Base-by-base conservation (phyloP, 2,797 vertebrate genomes). In the Hozukius guyotensis region DNA sequence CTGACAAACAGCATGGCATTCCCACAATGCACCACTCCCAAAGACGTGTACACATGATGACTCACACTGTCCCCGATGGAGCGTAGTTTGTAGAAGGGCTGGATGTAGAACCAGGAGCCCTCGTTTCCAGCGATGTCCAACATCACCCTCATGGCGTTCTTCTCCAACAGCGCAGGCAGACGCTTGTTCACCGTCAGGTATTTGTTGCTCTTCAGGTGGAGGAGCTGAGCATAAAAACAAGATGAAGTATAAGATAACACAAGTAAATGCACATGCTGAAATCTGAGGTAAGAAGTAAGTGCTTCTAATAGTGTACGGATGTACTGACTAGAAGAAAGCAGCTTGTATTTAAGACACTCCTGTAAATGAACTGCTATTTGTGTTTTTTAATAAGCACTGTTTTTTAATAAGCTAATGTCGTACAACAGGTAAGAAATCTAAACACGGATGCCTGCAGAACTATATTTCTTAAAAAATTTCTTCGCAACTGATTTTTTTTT, bases 21-120 rank as follows among this genome's bases (percentile, higher is more conserved):
- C 18, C 27, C 57, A 67, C 46, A 38, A 32, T 59, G 32, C 70
- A 68, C 53, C 22, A 20, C 9, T 11, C 13, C 57, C 31, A 63
- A 72, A 68, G 34, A 78, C 1, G 16, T 9, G 27, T 52, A 8
- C 16, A 74, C 13, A 6, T 2, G 14, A 52, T 70, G 55, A 97
- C 98, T 98, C 84, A 99, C 98, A 0, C 97, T 99, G 94, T 99
- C 98, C 14, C 98, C 98, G 0, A 99, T 99, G 82, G 98, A 99
- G 53, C 98, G 97, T 2, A 99, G 96, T 34, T 99, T 99, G 94
- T 99, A 99, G 94, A 99, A 99, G 0, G 98, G 98, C 69, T 99
- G 98, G 79, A 99, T 99, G 93, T 99, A 99, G 90, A 99, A 99
- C 98, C 98, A 99, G 91, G 98, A 99, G 2, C 98, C 98, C 84